Base-by-base conservation (phyloP, 1,140 invertebrate species). In the Neodiprion virginianus region DNA sequence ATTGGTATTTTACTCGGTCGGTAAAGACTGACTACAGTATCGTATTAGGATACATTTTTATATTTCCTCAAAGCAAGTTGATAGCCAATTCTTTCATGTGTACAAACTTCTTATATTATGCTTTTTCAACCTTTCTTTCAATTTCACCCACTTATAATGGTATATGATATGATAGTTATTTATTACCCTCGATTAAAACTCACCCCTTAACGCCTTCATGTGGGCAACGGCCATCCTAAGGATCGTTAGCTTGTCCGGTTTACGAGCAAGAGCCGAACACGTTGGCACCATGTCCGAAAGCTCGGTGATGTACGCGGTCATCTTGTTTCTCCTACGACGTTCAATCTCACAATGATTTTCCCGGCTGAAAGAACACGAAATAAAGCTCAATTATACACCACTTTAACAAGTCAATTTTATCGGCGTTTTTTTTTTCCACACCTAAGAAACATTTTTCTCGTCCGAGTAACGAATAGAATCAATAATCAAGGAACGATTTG, bases 311-410 rank as follows among this genome's bases (percentile, higher is more conserved):
- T 99, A 99, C 75, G 98, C 96, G 75, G 98, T 99, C 99, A 99
- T 99, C 93, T 99, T 99, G 91, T 99, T 99, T 75, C 99, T 92
- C 79, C 99, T 91, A 75, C 98, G 92, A 79, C 99, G 92, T 89
- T 99, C 99, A 86, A 99, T 99, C 90, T 99, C 99, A 91, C 98
- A 99, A 91, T 99, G 99, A 89, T 99, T 99, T 91, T 99, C 99
- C 87, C 98, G 95, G 89, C 94, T 93, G 88, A 85, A 40, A 40
- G 28, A 40, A 40, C 1, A 40, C 28, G 28, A 40, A 40, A 3
- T 40, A 5, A 40, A 40, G 28, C 28, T 40, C 5, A 40, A 40
- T 40, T 40, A 40, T 40, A 40, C 28, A 40, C 28, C 28, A 40
- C 5, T 40, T 40, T 3, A 40, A 4, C 28, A 3, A 1, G 1